These are phyloP conservation scores for Barypeithes pellucidus DNA, from an alignment of 2,888 invertebrate species.

Conservation along the genomic window DNA sequence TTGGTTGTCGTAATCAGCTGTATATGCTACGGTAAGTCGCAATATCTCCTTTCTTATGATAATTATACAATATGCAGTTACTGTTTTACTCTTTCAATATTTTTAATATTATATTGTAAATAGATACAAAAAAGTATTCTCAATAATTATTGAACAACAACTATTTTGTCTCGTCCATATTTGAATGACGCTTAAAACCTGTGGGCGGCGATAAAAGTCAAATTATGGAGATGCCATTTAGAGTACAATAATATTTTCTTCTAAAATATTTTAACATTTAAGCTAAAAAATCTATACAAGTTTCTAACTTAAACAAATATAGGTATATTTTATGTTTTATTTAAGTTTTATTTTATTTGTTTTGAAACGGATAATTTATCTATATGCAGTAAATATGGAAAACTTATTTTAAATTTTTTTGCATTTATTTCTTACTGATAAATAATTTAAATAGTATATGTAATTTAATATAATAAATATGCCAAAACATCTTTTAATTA, in stretches of 20 bases:
- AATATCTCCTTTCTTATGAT: neutral
- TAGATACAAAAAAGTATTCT: neutral
- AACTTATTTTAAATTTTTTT: too few relatives aligned
- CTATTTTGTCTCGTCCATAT: conserved; percentile 18
- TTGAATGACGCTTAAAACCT: conserved; percentile 22
- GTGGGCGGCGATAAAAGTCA: conserved; percentile 23
- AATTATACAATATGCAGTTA: neutral
- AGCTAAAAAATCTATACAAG: neutral
- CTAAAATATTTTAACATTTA: neutral
- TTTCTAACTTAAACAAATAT: neutral
- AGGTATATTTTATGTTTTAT: too few relatives aligned
- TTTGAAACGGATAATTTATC: too few relatives aligned
- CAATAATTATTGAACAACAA: neutral
- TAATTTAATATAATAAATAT: too few relatives aligned
- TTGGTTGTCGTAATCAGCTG: conserved; percentile 30
- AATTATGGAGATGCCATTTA: neutral
- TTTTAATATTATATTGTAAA: neutral
- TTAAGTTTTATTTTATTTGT: too few relatives aligned
- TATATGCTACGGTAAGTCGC: conserved; percentile 36
- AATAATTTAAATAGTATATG: too few relatives aligned
- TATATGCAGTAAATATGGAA: too few relatives aligned
- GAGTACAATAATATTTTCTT: neutral
- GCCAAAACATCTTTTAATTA: too few relatives aligned
- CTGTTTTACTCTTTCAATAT: neutral
- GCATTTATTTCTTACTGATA: too few relatives aligned